Conservation (phyloP, 2,797 vertebrate genomes). For the Lindbergichthys nudifrons region DNA sequence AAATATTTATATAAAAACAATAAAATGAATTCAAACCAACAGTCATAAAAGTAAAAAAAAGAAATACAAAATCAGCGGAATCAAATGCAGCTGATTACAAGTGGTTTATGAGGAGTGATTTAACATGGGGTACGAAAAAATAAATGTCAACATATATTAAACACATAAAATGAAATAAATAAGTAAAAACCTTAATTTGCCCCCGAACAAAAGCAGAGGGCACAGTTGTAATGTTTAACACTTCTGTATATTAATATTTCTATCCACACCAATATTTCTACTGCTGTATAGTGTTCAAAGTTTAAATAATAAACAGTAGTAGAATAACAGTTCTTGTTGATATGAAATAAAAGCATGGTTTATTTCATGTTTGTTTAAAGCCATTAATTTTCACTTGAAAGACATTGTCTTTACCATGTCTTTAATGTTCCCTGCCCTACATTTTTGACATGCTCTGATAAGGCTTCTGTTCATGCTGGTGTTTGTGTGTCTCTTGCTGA, state of each 20-base stretch:
- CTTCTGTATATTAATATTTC: too few relatives aligned
- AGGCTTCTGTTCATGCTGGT: not conserved
- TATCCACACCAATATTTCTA: not conserved
- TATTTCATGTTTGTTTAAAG: not conserved
- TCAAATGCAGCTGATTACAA: too few relatives aligned
- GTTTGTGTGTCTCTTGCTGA: slow-evolving; percentile 2
- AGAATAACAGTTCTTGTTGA: not conserved
- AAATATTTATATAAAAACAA: too few relatives aligned
- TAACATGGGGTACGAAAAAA: too few relatives aligned
- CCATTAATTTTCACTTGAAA: not conserved
- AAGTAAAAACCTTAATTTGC: too few relatives aligned
- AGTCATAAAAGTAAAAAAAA: too few relatives aligned
- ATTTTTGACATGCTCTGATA: not conserved
- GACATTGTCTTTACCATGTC: not conserved
- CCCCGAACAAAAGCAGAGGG: not conserved
- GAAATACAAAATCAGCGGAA: too few relatives aligned
- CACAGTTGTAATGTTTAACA: too few relatives aligned
- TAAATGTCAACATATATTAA: too few relatives aligned
- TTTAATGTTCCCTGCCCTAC: not conserved
- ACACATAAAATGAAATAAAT: too few relatives aligned
- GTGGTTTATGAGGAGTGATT: too few relatives aligned
- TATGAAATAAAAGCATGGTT: not conserved
- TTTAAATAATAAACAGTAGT: slow-evolving; percentile 1
- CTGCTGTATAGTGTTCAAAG: not conserved
- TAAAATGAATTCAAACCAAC: too few relatives aligned